A percentile compares a stretch with the other conserved stretches of the same genome.
These are phyloP conservation scores for Luffia ferchaultella DNA, from an alignment of 2,888 invertebrate genomes.

Conservation along the genomic window DNA sequence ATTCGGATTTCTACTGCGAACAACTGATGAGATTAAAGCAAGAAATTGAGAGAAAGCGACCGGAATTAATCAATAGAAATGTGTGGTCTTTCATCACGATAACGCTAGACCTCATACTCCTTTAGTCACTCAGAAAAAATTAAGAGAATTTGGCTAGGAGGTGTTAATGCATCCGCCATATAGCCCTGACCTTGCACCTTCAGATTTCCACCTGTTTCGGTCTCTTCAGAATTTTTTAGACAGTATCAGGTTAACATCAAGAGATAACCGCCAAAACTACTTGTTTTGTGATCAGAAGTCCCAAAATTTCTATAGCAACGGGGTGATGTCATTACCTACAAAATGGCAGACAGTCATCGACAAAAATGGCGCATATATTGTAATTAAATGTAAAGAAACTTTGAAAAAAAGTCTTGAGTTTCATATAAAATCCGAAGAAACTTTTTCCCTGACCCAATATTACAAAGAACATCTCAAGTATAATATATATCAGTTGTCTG, in stretches of 20 bases:
- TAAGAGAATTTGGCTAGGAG: neutral
- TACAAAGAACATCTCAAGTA: neutral
- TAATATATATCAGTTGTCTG: no score
- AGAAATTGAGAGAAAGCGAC: neutral
- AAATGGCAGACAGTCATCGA: neutral
- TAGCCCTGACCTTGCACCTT: neutral
- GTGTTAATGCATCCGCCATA: neutral
- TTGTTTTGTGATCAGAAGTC: neutral
- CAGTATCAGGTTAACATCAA: neutral
- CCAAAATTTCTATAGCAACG: neutral
- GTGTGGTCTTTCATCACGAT: neutral
- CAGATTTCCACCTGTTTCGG: neutral
- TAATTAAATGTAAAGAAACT: neutral
- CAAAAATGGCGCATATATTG: neutral
- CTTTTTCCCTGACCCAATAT: neutral
- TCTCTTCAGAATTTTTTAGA: neutral
- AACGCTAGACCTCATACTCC: neutral
- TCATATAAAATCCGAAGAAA: neutral
- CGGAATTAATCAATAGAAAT: neutral
- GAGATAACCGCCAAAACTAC: neutral
- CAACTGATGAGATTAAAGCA: neutral
- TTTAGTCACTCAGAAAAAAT: neutral
- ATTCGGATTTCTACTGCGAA: neutral
- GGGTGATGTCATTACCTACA: neutral
- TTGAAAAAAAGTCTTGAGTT: neutral